Evolutionary conservation across 2,888 invertebrate genomes (phyloP), one percentile per base, ranked within the genome.

Genomic region (Rhagophthalmus giganteus): DNA sequence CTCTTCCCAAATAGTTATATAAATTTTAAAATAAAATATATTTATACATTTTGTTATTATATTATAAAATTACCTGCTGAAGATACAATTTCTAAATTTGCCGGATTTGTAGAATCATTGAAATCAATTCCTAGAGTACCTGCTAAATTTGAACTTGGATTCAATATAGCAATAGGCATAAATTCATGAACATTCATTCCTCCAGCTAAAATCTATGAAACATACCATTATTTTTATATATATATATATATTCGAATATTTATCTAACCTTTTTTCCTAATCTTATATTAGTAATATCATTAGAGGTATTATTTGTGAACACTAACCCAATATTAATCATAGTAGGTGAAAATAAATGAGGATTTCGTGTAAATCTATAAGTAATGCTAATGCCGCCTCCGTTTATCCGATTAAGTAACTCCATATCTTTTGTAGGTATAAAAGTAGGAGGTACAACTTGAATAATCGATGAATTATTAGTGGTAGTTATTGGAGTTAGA

Each of bases 41-140:
- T n/a, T n/a, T n/a, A n/a, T 2, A 32, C 14, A 13, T 8, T 14
- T 14, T 32, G 60, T 64, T 72, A 2, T n/a, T 5, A 11, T n/a
- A n/a, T n/a, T n/a, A n/a, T n/a, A 8, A 11, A 8, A 20, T 28
- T 40, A 42, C 86, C 84, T 59, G 79, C 70, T 40, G 81, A 83
- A 63, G 86, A 85, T 27, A 78, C 72, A 37, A 95, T 78, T 63
- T 90, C 87, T 71, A 95, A 88, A 56, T 85, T 84, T 1, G 91
- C 86, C 0, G 93, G 85, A 72, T 95, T 93, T 39, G 90, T 93
- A 10, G 93, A 90, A 74, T 96, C 96, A 52, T 92, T 92, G 75
- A 94, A 95, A 78, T 95, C 93, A 2, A 96, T 83, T 9, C 94
- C 94, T 58, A 95, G 71, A 0, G 87, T 82, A 2, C 83, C 84